phyloP scores from a whole-genome alignment of 2,888 invertebrate genomes.

The Nineta flava region DNA sequence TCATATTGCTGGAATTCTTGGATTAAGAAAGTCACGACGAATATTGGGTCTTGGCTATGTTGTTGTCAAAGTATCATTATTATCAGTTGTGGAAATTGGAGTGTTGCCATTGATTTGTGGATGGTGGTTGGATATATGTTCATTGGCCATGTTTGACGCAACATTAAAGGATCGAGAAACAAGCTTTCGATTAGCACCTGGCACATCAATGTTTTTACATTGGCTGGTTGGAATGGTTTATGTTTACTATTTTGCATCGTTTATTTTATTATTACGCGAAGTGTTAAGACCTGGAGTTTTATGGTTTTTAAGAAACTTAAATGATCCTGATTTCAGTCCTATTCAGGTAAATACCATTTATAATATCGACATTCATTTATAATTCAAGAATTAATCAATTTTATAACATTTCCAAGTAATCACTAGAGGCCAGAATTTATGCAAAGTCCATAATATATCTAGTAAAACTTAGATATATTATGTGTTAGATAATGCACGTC shows the following conservation, averaged over 20 bases:
- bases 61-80: slow-evolving; percentile 77
- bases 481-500: too few relatives aligned
- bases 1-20: slow-evolving; percentile 62
- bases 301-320: slow-evolving; percentile 95
- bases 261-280: slow-evolving; percentile 80
- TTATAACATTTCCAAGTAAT: too few relatives aligned
- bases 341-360: slow-evolving; percentile 51
- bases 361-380: background rate
- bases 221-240: slow-evolving; percentile 99
- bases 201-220: slow-evolving; percentile 94
- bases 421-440: too few relatives aligned
- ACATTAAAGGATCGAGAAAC: slow-evolving; percentile 74
- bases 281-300: slow-evolving; percentile 91
- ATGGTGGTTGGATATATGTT: slow-evolving; percentile 99
- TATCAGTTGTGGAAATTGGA: slow-evolving; percentile 94
- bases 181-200: slow-evolving; percentile 80
- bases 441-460: too few relatives aligned
- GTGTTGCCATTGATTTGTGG: slow-evolving; percentile 93
- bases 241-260: slow-evolving; percentile 98
- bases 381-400: slow-evolving; percentile 2
- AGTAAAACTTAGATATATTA: too few relatives aligned
- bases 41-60: slow-evolving; percentile 87
- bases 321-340: slow-evolving; percentile 98
- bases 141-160: slow-evolving; percentile 81
- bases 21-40: slow-evolving; percentile 63